Evolutionary conservation across 1,140 invertebrate species (phyloP).

Genomic region (Sinella curviseta): DNA sequence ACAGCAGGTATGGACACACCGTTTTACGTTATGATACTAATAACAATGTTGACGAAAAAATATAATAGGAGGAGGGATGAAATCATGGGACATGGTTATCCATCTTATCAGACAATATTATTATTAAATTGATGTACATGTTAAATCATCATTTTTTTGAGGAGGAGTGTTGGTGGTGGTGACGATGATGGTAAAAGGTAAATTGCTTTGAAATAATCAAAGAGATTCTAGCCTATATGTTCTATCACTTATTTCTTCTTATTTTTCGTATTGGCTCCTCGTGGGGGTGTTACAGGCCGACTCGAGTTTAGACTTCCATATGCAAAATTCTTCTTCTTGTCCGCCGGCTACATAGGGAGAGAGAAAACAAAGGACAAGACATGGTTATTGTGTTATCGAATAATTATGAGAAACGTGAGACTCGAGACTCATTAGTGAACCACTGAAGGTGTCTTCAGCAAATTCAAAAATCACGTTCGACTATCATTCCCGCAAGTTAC

Average conservation of each 20-base stretch:
- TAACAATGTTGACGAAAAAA: too few species aligned
- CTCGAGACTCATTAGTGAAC: neutral
- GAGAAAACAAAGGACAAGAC: slow-evolving; percentile 35
- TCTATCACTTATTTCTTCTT: slow-evolving; percentile 68
- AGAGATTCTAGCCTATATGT: slow-evolving; percentile 40
- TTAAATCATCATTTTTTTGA: too few species aligned
- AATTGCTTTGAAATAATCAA: slow-evolving; percentile 14
- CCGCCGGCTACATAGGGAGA: slow-evolving; percentile 59
- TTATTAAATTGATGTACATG: too few species aligned
- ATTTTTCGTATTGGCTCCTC: slow-evolving; percentile 82
- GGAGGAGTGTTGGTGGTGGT: too few species aligned
- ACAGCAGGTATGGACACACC: too few species aligned
- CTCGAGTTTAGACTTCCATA: slow-evolving; percentile 60
- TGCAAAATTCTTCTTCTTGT: slow-evolving; percentile 66
- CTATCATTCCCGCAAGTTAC: too few species aligned
- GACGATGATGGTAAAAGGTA: neutral
- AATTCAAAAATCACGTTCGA: too few species aligned
- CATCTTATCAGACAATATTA: too few species aligned
- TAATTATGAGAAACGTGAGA: neutral
- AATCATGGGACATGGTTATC: too few species aligned
- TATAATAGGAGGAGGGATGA: too few species aligned
- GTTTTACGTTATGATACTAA: too few species aligned
- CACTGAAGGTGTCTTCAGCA: too few species aligned
- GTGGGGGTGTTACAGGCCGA: slow-evolving; percentile 76
- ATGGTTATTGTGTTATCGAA: neutral